These are phyloP conservation scores for Coronaproctus castanopsis DNA, from an alignment of 2,888 invertebrate species.

Conservation along the genomic window DNA sequence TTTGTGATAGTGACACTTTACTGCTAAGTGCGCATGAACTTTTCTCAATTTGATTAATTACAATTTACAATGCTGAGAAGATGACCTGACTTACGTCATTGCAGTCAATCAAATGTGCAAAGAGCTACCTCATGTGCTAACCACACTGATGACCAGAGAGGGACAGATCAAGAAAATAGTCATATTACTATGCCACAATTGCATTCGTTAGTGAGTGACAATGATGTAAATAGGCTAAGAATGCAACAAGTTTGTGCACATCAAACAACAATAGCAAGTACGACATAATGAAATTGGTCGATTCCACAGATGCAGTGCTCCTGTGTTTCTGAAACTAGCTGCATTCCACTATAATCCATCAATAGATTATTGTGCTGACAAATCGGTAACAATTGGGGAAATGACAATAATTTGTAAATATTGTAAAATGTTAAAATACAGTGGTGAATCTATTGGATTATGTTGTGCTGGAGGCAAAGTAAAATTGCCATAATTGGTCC, in stretches of 20 bases:
- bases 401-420: background rate
- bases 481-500: background rate
- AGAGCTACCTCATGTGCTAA: conserved; percentile 1
- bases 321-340: no score
- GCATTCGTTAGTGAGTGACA: no score
- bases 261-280: conserved; percentile 5
- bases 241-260: conserved; percentile 2
- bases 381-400: background rate
- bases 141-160: conserved; percentile 1
- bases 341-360: no score
- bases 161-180: conserved; percentile 2
- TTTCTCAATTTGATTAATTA: background rate
- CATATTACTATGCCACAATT: background rate
- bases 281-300: conserved; percentile 2
- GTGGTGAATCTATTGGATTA: background rate
- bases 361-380: background rate
- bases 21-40: background rate
- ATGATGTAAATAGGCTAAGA: conserved; percentile 2
- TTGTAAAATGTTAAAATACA: background rate
- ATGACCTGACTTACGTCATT: no score
- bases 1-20: conserved; percentile 2
- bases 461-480: conserved; percentile 2
- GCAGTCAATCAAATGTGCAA: conserved; percentile 5
- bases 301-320: background rate
- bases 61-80: background rate